A percentile compares a stretch with the other conserved stretches of the same genome.
Evolutionary conservation across 2,797 vertebrate genomes (phyloP).

Genomic region (Myiothlypis coronata): DNA sequence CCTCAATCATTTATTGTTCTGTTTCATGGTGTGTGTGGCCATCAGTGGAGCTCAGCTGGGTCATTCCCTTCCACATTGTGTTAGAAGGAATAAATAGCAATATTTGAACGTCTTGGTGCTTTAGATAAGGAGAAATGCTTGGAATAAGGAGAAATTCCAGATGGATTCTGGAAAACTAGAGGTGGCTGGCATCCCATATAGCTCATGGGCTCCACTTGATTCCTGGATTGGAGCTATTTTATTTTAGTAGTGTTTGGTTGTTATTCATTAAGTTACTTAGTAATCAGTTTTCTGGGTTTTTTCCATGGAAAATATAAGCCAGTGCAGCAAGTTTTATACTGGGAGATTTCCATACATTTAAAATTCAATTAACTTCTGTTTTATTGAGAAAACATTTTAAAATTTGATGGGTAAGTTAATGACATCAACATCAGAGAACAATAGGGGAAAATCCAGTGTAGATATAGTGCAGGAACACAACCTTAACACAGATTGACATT

Average conservation of each 20-base stretch:
- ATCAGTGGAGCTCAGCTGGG: background rate
- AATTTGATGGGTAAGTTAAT: background rate
- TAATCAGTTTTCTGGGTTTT: accelerated
- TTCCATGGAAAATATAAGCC: background rate
- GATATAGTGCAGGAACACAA: background rate
- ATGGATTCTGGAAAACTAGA: background rate
- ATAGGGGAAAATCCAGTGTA: background rate
- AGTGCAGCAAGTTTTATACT: background rate
- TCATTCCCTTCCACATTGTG: accelerated
- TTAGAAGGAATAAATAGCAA: background rate
- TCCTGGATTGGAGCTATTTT: background rate
- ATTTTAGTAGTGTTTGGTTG: background rate
- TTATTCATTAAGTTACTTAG: no score
- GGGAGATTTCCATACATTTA: background rate
- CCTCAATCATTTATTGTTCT: background rate
- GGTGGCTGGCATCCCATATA: accelerated
- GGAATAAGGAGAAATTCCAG: background rate
- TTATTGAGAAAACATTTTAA: background rate
- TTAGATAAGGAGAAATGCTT: background rate
- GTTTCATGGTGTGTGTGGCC: background rate
- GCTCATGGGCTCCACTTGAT: background rate
- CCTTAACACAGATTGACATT: background rate
- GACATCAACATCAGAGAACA: background rate
- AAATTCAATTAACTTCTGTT: background rate
- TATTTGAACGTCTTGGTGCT: background rate